phyloP scores from a whole-genome alignment of 2,888 invertebrate species.

The Eustalomyia histrio region DNA sequence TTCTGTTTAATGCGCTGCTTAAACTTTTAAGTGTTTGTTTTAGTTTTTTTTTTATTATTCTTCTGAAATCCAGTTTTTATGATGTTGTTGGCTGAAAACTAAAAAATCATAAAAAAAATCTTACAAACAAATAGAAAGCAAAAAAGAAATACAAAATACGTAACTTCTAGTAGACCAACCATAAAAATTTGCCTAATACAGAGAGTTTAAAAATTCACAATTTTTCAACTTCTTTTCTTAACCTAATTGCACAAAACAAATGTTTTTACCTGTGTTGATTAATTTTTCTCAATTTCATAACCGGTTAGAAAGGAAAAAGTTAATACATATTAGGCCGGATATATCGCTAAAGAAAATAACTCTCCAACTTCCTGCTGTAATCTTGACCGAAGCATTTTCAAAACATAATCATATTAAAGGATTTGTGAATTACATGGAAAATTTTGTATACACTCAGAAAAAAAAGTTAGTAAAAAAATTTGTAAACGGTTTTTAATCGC shows the following conservation, averaged over 20 bases:
- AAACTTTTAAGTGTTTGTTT: conserved; percentile 57
- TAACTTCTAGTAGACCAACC: conserved; percentile 49
- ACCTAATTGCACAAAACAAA: background rate
- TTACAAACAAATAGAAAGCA: background rate
- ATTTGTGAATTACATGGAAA: too few relatives aligned
- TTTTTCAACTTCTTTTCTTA: conserved; percentile 11
- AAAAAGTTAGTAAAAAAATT: too few relatives aligned
- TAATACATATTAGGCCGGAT: too few relatives aligned
- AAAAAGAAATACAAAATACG: conserved; percentile 25
- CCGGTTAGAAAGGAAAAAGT: too few relatives aligned
- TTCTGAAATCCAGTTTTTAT: conserved; percentile 26
- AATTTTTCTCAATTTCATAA: background rate
- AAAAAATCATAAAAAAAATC: conserved; percentile 35
- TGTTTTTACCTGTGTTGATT: too few relatives aligned
- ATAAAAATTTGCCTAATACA: conserved; percentile 37
- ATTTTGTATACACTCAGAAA: too few relatives aligned
- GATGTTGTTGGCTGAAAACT: conserved; percentile 40
- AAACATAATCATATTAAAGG: too few relatives aligned
- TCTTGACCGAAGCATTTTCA: too few relatives aligned
- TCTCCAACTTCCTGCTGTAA: too few relatives aligned
- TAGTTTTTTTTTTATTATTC: conserved; percentile 20
- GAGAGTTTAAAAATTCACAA: conserved; percentile 8
- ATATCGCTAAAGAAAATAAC: too few relatives aligned
- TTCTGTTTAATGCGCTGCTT: conserved; percentile 47
- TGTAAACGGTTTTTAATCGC: too few relatives aligned